Evolutionary conservation across 1,140 invertebrate species (phyloP).

Genomic region (Zaprionus kolodkinae): DNA sequence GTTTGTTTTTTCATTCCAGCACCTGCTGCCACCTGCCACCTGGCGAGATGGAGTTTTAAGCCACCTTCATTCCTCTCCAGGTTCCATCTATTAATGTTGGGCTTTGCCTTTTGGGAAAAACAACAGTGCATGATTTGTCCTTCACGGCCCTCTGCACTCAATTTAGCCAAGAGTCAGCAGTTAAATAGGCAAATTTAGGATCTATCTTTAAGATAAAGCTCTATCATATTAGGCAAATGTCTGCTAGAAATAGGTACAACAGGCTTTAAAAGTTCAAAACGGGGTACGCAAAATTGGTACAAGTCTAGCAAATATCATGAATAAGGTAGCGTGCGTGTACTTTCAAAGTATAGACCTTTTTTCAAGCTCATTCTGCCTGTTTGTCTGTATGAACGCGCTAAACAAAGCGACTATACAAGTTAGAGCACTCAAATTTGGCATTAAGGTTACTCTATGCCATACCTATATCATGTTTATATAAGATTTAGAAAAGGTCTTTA

Average conservation of each 20-base stretch:
- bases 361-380: background rate
- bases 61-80: constrained; percentile 24
- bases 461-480: background rate
- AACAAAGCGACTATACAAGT: background rate
- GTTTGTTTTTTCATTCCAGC: constrained; percentile 51
- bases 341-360: background rate
- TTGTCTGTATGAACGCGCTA: background rate
- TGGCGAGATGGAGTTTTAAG: background rate
- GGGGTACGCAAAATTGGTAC: too few species aligned
- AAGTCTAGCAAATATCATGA: background rate
- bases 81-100: constrained; percentile 80
- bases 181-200: background rate
- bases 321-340: background rate
- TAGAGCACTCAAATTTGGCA: background rate
- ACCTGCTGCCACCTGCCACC: background rate
- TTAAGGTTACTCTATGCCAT: background rate
- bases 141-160: background rate
- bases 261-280: background rate
- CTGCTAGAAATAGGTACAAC: background rate
- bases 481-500: background rate
- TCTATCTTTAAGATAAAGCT: background rate
- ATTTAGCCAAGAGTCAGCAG: background rate
- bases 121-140: constrained; percentile 71
- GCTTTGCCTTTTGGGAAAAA: constrained; percentile 80
- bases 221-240: background rate